These are phyloP conservation scores for Apotomis capreana DNA, from an alignment of 2,888 invertebrate genomes.

Conservation along the genomic window DNA sequence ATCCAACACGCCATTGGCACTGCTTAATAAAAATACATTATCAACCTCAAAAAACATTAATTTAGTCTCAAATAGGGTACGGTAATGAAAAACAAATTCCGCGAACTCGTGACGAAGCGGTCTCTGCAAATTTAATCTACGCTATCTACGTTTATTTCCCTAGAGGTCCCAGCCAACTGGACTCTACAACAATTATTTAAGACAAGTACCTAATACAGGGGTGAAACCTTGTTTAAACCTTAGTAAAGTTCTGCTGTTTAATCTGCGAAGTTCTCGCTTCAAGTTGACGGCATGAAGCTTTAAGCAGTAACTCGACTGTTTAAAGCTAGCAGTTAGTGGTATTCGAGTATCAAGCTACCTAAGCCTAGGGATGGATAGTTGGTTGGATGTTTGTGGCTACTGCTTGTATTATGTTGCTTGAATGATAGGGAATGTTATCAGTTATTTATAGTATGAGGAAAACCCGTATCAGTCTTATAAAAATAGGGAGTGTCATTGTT, in stretches of 20 bases:
- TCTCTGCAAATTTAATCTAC: slow-evolving; percentile 57
- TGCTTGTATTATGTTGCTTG: too few species aligned
- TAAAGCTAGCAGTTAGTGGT: slow-evolving; percentile 32
- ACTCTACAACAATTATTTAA: slow-evolving; percentile 65
- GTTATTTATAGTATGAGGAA: too few species aligned
- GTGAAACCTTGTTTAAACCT: slow-evolving; percentile 62
- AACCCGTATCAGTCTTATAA: too few species aligned
- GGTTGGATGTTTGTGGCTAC: too few species aligned
- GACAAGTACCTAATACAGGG: slow-evolving; percentile 57
- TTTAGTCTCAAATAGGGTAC: slow-evolving; percentile 6
- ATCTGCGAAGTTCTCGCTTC: slow-evolving; percentile 60
- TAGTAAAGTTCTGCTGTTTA: slow-evolving; percentile 67
- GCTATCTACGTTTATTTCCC: slow-evolving; percentile 69
- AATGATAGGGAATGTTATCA: too few species aligned
- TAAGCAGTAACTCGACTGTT: slow-evolving; percentile 52
- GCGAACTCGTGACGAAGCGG: slow-evolving; percentile 57
- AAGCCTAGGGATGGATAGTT: not conserved
- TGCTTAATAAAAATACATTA: not conserved
- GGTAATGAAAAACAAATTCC: slow-evolving; percentile 51
- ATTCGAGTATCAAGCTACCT: slow-evolving; percentile 11
- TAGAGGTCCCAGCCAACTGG: slow-evolving; percentile 58
- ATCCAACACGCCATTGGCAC: not conserved
- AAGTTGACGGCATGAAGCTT: slow-evolving; percentile 53
- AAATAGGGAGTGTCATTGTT: too few species aligned
- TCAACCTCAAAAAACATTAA: slow-evolving; percentile 4